These are phyloP conservation scores for Ceramica pisi DNA, from an alignment of 2,888 invertebrate species.

Conservation along the genomic window DNA sequence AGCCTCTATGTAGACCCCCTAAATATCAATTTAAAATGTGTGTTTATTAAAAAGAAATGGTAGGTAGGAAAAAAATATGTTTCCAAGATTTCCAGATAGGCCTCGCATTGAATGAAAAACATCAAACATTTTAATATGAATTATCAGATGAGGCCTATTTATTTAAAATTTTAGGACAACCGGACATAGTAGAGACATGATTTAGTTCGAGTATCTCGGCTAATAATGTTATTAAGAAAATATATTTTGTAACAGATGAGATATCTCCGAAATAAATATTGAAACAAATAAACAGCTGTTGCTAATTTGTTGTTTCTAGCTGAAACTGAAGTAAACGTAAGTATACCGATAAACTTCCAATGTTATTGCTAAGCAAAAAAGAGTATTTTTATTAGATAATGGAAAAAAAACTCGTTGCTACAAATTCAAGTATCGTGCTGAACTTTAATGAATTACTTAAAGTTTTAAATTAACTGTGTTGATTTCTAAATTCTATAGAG, in stretches of 20 bases:
- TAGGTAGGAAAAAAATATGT: background rate
- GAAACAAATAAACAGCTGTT: slow-evolving; percentile 24
- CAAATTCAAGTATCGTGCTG: background rate
- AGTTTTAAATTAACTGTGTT: background rate
- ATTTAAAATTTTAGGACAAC: slow-evolving; percentile 34
- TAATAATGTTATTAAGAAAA: slow-evolving; percentile 43
- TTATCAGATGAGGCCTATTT: slow-evolving; percentile 12
- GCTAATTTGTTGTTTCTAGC: slow-evolving; percentile 18
- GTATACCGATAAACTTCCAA: background rate
- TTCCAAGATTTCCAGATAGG: background rate
- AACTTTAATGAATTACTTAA: background rate
- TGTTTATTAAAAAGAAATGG: background rate
- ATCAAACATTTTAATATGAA: background rate
- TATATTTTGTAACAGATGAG: slow-evolving; percentile 38
- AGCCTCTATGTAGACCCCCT: background rate
- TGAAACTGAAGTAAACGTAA: background rate
- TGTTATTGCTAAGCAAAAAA: background rate
- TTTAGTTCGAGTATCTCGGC: slow-evolving; percentile 29
- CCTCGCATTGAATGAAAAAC: slow-evolving; percentile 1
- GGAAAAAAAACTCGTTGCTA: background rate
- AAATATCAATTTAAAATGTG: background rate
- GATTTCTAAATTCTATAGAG: background rate
- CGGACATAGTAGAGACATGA: slow-evolving; percentile 45
- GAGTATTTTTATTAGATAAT: background rate
- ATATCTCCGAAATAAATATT: slow-evolving; percentile 13